phyloP scores from a whole-genome alignment of 2,888 invertebrate genomes.

The Brassicogethes aeneus region DNA sequence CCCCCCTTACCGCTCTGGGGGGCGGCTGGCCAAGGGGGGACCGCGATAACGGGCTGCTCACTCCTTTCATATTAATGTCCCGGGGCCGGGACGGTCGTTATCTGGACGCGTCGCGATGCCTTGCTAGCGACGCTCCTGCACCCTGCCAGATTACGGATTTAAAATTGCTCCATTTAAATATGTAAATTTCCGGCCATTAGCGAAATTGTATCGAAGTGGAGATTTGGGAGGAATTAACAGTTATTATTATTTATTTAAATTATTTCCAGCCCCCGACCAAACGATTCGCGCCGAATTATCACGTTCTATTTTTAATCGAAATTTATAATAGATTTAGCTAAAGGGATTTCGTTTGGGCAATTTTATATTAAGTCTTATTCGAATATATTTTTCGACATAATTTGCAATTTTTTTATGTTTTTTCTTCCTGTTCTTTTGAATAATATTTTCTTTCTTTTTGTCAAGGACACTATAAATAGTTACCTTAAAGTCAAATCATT shows the following conservation, averaged over 20 bases:
- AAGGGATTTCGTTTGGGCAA: no score
- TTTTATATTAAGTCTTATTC: no score
- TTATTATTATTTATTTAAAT: slow-evolving; percentile 20
- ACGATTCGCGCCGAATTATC: not conserved
- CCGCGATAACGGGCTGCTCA: slow-evolving; percentile 16
- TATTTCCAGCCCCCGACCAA: not conserved
- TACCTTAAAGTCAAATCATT: no score
- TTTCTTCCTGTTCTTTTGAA: no score
- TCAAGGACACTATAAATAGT: no score
- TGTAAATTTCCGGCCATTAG: slow-evolving; percentile 26
- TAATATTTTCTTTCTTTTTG: no score
- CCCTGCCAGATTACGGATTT: slow-evolving; percentile 26
- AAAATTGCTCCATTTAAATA: slow-evolving; percentile 30
- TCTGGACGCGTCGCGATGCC: slow-evolving; percentile 18
- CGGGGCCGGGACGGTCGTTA: slow-evolving; percentile 17
- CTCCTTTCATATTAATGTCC: slow-evolving; percentile 19
- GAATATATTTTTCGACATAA: no score
- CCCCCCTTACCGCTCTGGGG: not conserved
- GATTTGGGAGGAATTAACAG: slow-evolving; percentile 20
- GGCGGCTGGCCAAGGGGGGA: not conserved
- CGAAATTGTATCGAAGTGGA: slow-evolving; percentile 22
- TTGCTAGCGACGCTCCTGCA: slow-evolving; percentile 18
- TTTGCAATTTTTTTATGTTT: no score
- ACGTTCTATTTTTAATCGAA: not conserved
- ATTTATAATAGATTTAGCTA: no score